These are phyloP conservation scores for Exephanes ischioxanthus DNA, from an alignment of 2,888 invertebrate genomes.

Conservation along the genomic window DNA sequence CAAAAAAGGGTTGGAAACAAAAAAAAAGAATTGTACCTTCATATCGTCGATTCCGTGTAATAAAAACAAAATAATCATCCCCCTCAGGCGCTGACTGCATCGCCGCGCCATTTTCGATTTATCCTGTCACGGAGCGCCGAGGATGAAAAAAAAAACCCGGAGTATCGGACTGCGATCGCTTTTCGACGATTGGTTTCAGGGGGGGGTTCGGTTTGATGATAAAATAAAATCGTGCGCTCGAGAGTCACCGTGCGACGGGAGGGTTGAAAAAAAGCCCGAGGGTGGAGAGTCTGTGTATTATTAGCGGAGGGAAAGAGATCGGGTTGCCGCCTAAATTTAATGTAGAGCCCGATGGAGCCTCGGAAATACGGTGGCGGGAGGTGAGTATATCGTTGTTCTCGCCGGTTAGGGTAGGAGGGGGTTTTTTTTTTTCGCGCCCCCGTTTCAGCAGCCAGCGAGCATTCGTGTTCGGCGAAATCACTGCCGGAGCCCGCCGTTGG, in stretches of 20 bases:
- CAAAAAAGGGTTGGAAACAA: neutral
- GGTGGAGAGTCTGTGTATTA: slow-evolving; percentile 40
- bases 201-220: slow-evolving; percentile 33
- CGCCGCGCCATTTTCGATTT: slow-evolving; percentile 49
- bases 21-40: neutral
- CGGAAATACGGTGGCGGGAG: neutral
- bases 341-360: slow-evolving; percentile 56
- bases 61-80: slow-evolving; percentile 30
- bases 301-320: slow-evolving; percentile 29
- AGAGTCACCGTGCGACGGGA: slow-evolving; percentile 7
- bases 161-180: slow-evolving; percentile 58
- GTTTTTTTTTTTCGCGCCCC: slow-evolving; percentile 21
- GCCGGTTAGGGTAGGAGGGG: neutral
- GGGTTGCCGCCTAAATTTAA: slow-evolving; percentile 62
- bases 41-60: neutral
- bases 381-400: slow-evolving; percentile 55
- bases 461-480: slow-evolving; percentile 63
- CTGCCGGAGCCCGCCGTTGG: slow-evolving; percentile 11
- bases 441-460: slow-evolving; percentile 56
- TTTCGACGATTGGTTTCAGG: slow-evolving; percentile 58
- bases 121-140: slow-evolving; percentile 22
- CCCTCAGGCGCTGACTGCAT: slow-evolving; percentile 1
- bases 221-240: slow-evolving; percentile 56
- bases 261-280: slow-evolving; percentile 16
- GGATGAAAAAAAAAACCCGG: neutral